Evolutionary conservation across 2,797 vertebrate genomes (phyloP).

Genomic region (Galago senegalensis): DNA sequence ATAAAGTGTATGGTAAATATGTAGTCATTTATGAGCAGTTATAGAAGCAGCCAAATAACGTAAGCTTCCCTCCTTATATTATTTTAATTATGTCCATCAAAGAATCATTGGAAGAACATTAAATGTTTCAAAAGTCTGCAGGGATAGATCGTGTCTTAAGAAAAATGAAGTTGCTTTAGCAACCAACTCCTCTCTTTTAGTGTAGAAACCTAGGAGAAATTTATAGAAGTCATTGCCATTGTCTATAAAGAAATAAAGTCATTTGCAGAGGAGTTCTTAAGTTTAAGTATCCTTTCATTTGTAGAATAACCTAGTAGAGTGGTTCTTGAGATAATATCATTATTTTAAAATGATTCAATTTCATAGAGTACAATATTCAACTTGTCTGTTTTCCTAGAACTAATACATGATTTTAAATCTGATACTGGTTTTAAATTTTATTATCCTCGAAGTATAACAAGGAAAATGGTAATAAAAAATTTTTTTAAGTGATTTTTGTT

Average conservation of each 20-base stretch:
- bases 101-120: conserved; percentile 50
- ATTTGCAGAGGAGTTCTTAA: background rate
- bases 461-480: background rate
- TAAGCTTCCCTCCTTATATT: conserved; percentile 9
- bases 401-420: conserved; percentile 40
- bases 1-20: conserved; percentile 7
- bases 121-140: conserved; percentile 50
- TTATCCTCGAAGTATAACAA: conserved; percentile 48
- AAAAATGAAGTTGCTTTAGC: conserved; percentile 64
- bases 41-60: conserved; percentile 47
- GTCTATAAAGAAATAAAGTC: background rate
- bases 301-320: background rate
- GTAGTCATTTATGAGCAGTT: conserved; percentile 33
- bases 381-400: conserved; percentile 48
- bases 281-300: conserved; percentile 16
- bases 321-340: conserved; percentile 49
- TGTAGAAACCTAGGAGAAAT: background rate
- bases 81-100: conserved; percentile 69
- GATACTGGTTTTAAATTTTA: conserved; percentile 25
- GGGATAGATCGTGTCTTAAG: background rate
- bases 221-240: background rate
- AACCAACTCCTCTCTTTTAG: conserved; percentile 35
- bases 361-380: conserved; percentile 1
- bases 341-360: conserved; percentile 62
- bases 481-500: conserved; percentile 49